Evolutionary conservation across 2,797 vertebrate species (phyloP).

Genomic region (Threskiornis aethiopicus): DNA sequence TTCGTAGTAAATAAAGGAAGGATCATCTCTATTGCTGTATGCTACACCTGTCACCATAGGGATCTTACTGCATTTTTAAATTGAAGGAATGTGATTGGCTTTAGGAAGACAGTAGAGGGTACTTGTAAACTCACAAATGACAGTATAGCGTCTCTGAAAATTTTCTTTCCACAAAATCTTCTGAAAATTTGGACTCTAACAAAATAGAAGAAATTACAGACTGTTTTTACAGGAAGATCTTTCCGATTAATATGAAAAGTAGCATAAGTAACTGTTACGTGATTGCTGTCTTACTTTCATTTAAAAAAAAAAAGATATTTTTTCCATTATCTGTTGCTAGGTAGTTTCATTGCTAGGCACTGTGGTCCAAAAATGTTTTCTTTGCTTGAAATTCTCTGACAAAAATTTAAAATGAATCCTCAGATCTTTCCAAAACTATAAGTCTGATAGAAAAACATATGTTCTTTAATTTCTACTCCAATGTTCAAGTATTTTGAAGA

Average conservation of each 20-base stretch:
- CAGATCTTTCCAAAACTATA: background rate
- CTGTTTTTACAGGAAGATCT: background rate
- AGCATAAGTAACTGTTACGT: background rate
- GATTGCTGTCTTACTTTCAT: background rate
- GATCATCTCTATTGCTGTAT: background rate
- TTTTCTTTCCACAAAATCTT: background rate
- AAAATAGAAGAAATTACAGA: background rate
- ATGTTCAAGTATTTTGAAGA: background rate
- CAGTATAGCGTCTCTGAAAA: background rate
- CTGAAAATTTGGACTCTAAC: background rate
- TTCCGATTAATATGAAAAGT: background rate
- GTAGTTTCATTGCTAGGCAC: slow-evolving; percentile 7
- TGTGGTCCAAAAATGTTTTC: background rate
- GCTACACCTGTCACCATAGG: background rate
- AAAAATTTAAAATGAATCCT: background rate
- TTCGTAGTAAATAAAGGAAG: background rate
- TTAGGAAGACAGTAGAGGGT: background rate
- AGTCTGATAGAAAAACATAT: background rate
- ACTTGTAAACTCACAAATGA: background rate
- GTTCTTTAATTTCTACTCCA: background rate
- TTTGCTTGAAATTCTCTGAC: slow-evolving; percentile 4
- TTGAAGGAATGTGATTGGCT: background rate
- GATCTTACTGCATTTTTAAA: background rate
- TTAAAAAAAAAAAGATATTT: background rate
- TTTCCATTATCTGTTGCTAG: background rate